phyloP scores from a whole-genome alignment of 2,797 vertebrate species.

The Aeoliscus strigatus region DNA sequence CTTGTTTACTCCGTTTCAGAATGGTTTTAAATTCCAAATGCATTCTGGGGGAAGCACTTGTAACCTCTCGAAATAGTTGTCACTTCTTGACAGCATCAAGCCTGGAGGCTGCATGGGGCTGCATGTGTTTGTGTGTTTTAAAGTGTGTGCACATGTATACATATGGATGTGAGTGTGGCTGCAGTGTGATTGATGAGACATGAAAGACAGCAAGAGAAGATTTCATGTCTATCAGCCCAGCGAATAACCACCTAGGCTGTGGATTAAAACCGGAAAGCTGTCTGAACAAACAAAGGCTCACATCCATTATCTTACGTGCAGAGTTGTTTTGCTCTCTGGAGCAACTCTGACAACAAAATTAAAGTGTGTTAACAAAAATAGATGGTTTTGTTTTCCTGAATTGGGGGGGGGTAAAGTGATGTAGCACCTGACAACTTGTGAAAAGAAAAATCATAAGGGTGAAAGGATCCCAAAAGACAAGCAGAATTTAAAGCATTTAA shows the following conservation, averaged over 20 bases:
- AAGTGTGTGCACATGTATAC: constrained; percentile 21
- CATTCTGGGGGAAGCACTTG: constrained; percentile 40
- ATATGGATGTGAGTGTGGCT: constrained; percentile 41
- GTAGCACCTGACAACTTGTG: constrained; percentile 29
- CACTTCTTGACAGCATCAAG: constrained; percentile 56
- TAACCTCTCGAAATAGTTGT: constrained; percentile 57
- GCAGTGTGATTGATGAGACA: constrained; percentile 65
- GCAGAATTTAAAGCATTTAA: constrained; percentile 31
- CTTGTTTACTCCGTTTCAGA: constrained; percentile 46
- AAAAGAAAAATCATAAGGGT: no score
- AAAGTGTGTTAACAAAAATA: constrained; percentile 68
- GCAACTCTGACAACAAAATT: constrained; percentile 61
- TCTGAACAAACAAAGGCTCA: constrained; percentile 59
- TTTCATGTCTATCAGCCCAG: constrained; percentile 60
- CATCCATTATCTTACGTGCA: constrained; percentile 54
- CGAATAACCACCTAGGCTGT: constrained; percentile 54
- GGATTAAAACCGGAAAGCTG: constrained; percentile 66
- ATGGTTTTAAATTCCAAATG: constrained; percentile 41
- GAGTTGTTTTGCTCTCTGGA: constrained; percentile 55
- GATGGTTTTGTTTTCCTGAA: constrained; percentile 54
- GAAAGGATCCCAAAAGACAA: constrained; percentile 21
- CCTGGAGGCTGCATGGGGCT: constrained; percentile 34
- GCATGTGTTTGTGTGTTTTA: constrained; percentile 4
- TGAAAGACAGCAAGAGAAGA: constrained; percentile 56
- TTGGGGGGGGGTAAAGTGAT: constrained; percentile 45